A percentile compares a stretch with the other conserved stretches of the same genome.
phyloP scores from a whole-genome alignment of 2,113 vertebrate genomes.

The Pseudorasbora parva region DNA sequence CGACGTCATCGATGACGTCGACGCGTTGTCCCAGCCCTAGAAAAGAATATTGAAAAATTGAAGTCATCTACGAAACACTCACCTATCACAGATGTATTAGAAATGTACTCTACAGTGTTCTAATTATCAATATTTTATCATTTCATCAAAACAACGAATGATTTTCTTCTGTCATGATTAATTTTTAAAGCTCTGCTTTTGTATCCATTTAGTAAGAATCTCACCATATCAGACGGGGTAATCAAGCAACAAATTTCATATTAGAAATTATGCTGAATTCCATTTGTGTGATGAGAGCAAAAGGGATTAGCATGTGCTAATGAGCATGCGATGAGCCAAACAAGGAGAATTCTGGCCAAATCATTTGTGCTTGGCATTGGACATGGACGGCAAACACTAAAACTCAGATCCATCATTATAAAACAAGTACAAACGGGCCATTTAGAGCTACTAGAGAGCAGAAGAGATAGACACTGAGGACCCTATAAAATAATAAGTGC shows the following conservation, averaged over 20 bases:
- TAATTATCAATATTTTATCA: neutral
- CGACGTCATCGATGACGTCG: too few species aligned
- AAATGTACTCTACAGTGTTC: too few species aligned
- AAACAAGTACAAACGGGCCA: neutral
- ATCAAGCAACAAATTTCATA: neutral
- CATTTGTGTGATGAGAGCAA: slow-evolving; percentile 4
- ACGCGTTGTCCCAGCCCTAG: too few species aligned
- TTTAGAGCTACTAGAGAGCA: neutral
- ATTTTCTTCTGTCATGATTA: neutral
- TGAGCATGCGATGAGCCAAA: slow-evolving; percentile 16
- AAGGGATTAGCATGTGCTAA: slow-evolving; percentile 22
- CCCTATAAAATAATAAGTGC: slow-evolving; percentile 1
- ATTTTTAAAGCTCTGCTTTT: neutral
- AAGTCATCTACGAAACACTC: too few species aligned
- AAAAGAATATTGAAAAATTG: too few species aligned
- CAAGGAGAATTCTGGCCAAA: slow-evolving; percentile 4
- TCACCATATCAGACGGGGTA: neutral
- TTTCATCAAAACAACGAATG: neutral
- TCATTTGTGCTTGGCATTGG: slow-evolving; percentile 35
- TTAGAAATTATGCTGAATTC: neutral
- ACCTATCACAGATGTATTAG: too few species aligned
- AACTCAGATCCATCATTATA: neutral
- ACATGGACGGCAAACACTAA: neutral
- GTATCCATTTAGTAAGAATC: neutral
- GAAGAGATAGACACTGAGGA: neutral